Conservation (phyloP, 2,113 vertebrate genomes). For the Cavia porcellus region DNA sequence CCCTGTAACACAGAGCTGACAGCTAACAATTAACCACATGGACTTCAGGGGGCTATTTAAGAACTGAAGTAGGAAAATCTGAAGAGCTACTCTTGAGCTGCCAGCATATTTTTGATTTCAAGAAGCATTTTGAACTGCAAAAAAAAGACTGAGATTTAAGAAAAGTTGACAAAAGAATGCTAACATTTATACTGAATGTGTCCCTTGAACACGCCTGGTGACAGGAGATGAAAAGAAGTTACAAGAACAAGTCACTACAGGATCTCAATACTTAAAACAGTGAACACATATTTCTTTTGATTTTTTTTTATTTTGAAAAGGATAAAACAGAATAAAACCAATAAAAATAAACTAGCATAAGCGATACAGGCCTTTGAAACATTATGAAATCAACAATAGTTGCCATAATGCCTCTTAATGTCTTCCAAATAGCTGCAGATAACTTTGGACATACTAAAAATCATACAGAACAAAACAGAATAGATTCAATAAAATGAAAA, state of each 20-base stretch:
- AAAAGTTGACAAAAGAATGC: neutral
- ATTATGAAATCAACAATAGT: too few relatives aligned
- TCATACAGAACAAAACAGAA: too few relatives aligned
- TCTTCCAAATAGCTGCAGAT: too few relatives aligned
- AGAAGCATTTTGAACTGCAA: neutral
- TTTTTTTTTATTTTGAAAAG: too few relatives aligned
- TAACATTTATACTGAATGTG: neutral
- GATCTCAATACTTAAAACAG: neutral
- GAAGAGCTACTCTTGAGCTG: neutral
- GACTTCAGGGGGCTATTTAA: neutral
- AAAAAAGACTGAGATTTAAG: neutral
- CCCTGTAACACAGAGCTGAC: neutral
- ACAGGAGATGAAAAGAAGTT: neutral
- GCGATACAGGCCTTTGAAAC: too few relatives aligned
- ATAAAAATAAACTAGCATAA: too few relatives aligned
- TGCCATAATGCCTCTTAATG: too few relatives aligned
- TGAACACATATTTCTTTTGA: neutral
- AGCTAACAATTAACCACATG: too few relatives aligned
- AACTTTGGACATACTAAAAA: too few relatives aligned
- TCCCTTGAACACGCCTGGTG: neutral
- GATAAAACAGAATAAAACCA: too few relatives aligned
- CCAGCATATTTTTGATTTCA: neutral
- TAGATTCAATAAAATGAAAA: too few relatives aligned
- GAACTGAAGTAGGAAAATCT: neutral
- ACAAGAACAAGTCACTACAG: neutral